phyloP scores from a whole-genome alignment of 2,797 vertebrate species.

The Parauchenoglanis ngamensis region DNA sequence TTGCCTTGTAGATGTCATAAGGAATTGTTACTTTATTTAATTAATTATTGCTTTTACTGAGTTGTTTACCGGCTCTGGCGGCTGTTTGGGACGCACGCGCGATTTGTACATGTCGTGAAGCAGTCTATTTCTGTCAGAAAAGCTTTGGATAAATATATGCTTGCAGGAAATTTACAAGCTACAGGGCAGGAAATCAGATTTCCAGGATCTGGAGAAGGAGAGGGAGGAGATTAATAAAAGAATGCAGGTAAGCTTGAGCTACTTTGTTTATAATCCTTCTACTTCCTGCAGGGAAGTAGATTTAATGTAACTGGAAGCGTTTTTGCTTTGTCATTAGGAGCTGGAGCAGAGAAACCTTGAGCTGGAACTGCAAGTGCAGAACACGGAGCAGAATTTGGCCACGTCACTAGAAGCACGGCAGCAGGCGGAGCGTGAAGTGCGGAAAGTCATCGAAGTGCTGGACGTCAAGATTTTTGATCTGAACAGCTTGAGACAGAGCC shows the following conservation, averaged over 20 bases:
- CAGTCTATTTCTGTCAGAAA: neutral
- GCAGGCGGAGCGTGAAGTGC: slow-evolving; percentile 77
- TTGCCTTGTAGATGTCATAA: neutral
- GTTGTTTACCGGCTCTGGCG: neutral
- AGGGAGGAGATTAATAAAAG: slow-evolving; percentile 83
- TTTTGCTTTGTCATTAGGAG: slow-evolving; percentile 68
- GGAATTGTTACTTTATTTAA: neutral
- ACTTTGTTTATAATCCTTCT: neutral
- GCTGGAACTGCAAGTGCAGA: slow-evolving; percentile 82
- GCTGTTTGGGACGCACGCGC: neutral
- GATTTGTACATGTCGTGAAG: neutral
- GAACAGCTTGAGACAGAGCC: slow-evolving; percentile 83
- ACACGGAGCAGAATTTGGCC: slow-evolving; percentile 78
- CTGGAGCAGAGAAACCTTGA: slow-evolving; percentile 83
- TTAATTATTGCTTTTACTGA: neutral
- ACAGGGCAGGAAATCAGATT: slow-evolving; percentile 80
- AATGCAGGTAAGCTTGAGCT: slow-evolving; percentile 80
- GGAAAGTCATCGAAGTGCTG: slow-evolving; percentile 80
- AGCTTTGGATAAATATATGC: slow-evolving; percentile 5
- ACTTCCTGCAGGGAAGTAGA: neutral
- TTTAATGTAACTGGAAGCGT: neutral
- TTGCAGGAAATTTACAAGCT: slow-evolving; percentile 89
- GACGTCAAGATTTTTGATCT: slow-evolving; percentile 91
- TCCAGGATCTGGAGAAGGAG: slow-evolving; percentile 77
- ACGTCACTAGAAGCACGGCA: slow-evolving; percentile 76